phyloP scores from a whole-genome alignment of 2,888 invertebrate species.

The Tolmerus cingulatus region DNA sequence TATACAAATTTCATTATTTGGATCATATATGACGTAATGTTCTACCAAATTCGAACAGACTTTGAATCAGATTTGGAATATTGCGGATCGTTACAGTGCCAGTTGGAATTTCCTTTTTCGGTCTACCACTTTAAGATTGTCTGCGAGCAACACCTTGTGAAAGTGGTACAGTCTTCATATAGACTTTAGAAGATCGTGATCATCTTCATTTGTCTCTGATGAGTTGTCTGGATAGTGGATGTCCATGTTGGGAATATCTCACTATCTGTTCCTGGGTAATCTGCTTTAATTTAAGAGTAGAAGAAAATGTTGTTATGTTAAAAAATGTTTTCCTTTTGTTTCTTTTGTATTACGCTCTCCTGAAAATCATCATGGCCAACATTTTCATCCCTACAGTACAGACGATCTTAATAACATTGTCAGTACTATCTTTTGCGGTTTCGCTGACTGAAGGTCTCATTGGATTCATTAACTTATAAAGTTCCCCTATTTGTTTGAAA shows the following conservation, averaged over 20 bases:
- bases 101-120: background rate
- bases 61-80: background rate
- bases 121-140: background rate
- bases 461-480: background rate
- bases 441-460: background rate
- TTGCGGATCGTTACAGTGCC: background rate
- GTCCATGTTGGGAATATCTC: background rate
- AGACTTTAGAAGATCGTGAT: background rate
- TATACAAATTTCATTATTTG: background rate
- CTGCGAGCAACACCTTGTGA: background rate
- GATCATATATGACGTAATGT: background rate
- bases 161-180: background rate
- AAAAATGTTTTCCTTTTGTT: background rate
- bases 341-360: background rate
- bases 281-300: background rate
- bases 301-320: background rate
- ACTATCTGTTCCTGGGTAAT: background rate
- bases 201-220: background rate
- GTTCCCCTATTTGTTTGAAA: background rate
- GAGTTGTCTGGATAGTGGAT: background rate
- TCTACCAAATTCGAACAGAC: background rate
- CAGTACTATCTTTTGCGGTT: background rate
- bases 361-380: slow-evolving; percentile 3
- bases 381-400: background rate
- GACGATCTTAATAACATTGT: too few relatives aligned